Evolutionary conservation across 2,113 vertebrate species (phyloP), one percentile per base, ranked within the genome.

Genomic region (Melanotaenia duboulayi): DNA sequence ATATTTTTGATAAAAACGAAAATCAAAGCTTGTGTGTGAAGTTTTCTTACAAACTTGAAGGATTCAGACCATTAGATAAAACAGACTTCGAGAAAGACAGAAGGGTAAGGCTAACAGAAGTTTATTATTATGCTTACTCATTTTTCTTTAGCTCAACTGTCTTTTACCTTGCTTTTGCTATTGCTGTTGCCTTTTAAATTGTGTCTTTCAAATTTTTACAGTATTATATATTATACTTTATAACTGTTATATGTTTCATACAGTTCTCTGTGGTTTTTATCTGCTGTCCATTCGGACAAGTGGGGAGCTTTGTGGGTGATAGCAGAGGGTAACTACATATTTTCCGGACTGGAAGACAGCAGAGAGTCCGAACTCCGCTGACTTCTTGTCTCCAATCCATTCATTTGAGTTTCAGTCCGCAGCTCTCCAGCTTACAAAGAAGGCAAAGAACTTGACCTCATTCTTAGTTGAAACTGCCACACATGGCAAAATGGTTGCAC

Each of bases 1-100:
- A 48, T 20, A 80, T 94, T 70, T 24, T 65, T 56, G 91, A 94
- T 62, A 11, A 84, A 72, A 62, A 2, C 14, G 90, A 80, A 46
- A 90, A 90, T 65, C 65, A 81, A 32, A 90, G 74, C 28, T 3
- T 91, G 9, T 94, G 92, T 78, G 74, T 90, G 71, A 65, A 78
- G 39, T 93, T 88, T 62, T 62, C 62, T 19, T 93, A 86, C 67
- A 70, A 11, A 0, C n/a, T 87, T 23, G 0, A 0, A 1, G 0
- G 0, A 0, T 2, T 37, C 14, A n/a, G 11, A 1, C 80, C 51
- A n/a, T 50, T 51, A 52, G 4, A 28, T 28, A 28, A 4, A 6
- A 28, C 28, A 28, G 28, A 28, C 6, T 28, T 28, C 3, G 3
- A 28, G 3, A 28, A 55, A 0, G 0, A 4, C 1, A 0, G 0